Evolutionary conservation across 2,888 invertebrate genomes (phyloP).

Genomic region (Hyles lineata): DNA sequence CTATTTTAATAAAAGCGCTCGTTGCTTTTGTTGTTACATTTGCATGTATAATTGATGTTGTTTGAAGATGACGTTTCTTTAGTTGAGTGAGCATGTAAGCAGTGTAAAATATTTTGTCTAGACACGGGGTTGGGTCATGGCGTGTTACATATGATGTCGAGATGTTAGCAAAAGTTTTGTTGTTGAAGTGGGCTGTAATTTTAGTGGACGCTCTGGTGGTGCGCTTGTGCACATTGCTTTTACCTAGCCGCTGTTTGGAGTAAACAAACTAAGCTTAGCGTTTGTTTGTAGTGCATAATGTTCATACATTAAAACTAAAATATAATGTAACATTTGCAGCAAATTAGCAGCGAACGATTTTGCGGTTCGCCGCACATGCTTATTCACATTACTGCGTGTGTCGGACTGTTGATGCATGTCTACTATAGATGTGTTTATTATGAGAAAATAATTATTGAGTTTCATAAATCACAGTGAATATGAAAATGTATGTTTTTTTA

Average conservation of each 20-base stretch:
- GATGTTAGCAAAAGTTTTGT: slow-evolving; percentile 66
- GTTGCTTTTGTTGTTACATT: background rate
- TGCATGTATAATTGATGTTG: background rate
- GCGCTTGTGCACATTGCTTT: slow-evolving; percentile 68
- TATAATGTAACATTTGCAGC: no score
- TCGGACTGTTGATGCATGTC: no score
- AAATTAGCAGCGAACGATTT: no score
- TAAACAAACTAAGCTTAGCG: slow-evolving; percentile 41
- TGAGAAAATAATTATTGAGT: no score
- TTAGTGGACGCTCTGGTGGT: slow-evolving; percentile 66
- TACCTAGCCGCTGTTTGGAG: slow-evolving; percentile 43
- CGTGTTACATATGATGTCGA: slow-evolving; percentile 56
- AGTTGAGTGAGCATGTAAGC: background rate
- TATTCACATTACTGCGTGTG: no score
- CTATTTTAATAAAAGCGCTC: background rate
- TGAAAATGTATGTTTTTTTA: no score
- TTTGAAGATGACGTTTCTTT: background rate
- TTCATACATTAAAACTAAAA: background rate
- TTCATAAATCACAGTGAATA: no score
- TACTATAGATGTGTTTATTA: no score
- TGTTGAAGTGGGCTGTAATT: slow-evolving; percentile 69
- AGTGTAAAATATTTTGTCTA: slow-evolving; percentile 15
- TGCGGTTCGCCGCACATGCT: no score
- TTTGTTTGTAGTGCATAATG: background rate
- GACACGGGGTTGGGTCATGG: slow-evolving; percentile 40